Evolutionary conservation across 2,888 invertebrate species (phyloP).

Genomic region (Plebejus anna): DNA sequence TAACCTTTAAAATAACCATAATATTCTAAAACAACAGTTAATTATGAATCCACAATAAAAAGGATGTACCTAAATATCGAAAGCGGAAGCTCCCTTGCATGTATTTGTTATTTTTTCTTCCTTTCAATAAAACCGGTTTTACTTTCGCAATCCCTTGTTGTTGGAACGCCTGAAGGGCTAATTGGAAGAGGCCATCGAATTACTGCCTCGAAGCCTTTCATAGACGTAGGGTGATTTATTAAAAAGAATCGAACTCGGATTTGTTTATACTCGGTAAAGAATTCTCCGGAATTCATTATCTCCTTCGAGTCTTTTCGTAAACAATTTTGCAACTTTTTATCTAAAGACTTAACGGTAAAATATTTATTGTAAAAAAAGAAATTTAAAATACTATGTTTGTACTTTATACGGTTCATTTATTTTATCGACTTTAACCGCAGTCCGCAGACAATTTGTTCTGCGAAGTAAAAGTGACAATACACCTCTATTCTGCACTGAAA

Average conservation of each 20-base stretch:
- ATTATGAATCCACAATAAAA: not conserved
- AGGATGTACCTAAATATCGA: constrained; percentile 12
- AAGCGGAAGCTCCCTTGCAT: constrained; percentile 20
- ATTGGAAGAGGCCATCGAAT: constrained; percentile 58
- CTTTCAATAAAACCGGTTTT: constrained; percentile 41
- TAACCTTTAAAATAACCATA: not conserved
- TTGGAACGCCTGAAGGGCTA: constrained; percentile 50
- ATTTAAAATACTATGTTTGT: not conserved
- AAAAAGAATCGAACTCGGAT: constrained; percentile 43
- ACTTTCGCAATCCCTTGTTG: constrained; percentile 52
- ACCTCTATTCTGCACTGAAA: constrained; percentile 8
- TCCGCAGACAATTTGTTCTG: not conserved
- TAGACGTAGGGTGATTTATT: constrained; percentile 51
- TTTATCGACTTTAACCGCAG: not conserved
- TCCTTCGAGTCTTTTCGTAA: constrained; percentile 29
- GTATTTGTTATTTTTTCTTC: constrained; percentile 36
- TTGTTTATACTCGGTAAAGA: constrained; percentile 39
- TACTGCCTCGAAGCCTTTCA: constrained; percentile 49
- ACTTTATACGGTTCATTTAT: not conserved
- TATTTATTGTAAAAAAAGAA: not conserved
- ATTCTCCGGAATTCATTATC: constrained; percentile 34
- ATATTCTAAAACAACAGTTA: not conserved
- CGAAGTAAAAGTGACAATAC: constrained; percentile 15
- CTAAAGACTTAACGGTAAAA: not conserved
- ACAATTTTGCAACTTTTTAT: not conserved